These are phyloP conservation scores for Natrix natrix DNA, from an alignment of 2,797 vertebrate species.

Conservation along the genomic window DNA sequence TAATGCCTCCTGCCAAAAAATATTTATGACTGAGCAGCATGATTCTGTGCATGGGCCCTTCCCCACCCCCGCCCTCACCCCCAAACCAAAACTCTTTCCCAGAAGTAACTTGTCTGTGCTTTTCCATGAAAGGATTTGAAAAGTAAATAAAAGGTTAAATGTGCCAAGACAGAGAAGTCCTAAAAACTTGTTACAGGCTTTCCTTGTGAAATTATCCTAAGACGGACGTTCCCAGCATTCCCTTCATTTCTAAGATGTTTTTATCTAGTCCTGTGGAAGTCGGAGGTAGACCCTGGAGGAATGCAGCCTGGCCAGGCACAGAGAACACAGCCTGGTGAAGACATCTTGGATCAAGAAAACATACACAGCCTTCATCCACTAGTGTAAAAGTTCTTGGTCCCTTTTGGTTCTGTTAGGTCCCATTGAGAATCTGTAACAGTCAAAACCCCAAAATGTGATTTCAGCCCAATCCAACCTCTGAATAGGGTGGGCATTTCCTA, in stretches of 20 bases:
- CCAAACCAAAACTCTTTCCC: neutral
- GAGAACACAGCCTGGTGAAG: neutral
- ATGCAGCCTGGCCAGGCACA: neutral
- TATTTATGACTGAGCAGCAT: neutral
- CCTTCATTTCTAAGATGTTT: neutral
- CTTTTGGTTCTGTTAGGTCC: conserved; percentile 1
- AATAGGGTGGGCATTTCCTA: conserved; percentile 8
- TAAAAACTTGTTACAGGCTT: neutral
- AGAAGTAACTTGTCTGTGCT: conserved; percentile 22
- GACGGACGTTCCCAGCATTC: neutral
- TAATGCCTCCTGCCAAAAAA: neutral
- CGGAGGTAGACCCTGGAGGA: conserved; percentile 15
- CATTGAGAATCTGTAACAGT: conserved; percentile 32
- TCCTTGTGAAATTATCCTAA: neutral
- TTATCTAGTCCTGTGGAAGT: neutral
- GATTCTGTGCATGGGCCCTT: neutral
- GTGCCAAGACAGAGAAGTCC: conserved; percentile 23
- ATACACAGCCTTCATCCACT: neutral
- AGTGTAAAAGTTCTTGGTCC: conserved; percentile 15
- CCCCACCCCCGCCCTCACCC: too few relatives aligned
- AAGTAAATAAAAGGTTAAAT: neutral
- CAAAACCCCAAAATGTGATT: neutral
- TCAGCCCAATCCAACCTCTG: conserved; percentile 31
- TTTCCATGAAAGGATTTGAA: conserved; percentile 4
- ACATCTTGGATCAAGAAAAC: neutral